phyloP scores from a whole-genome alignment of 1,140 invertebrate genomes.

The Trichogramma pretiosum region DNA sequence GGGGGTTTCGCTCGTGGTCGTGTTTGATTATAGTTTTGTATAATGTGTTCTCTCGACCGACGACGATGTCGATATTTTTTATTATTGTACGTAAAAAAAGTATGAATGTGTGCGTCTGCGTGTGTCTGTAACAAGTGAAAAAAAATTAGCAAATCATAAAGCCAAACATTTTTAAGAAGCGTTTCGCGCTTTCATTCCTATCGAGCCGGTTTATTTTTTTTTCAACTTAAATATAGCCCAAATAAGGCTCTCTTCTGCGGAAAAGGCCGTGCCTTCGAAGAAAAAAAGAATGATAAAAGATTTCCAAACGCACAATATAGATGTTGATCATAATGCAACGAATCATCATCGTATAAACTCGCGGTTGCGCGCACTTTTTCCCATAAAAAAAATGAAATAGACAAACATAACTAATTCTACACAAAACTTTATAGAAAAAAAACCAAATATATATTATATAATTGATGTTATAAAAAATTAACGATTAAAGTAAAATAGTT shows the following conservation, averaged over 20 bases:
- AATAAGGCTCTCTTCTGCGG: slow-evolving; percentile 15
- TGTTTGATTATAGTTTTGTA: neutral
- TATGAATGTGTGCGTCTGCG: too few species aligned
- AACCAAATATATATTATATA: neutral
- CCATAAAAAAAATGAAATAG: neutral
- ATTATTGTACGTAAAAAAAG: too few species aligned
- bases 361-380: neutral
- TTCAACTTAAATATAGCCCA: slow-evolving; percentile 8
- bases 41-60: too few species aligned
- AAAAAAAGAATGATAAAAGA: neutral
- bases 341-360: too few species aligned
- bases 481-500: neutral
- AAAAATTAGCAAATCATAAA: too few species aligned
- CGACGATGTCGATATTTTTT: too few species aligned
- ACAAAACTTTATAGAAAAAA: neutral
- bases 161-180: too few species aligned
- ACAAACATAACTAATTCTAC: neutral
- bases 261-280: slow-evolving; percentile 17
- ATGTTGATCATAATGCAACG: neutral
- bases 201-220: slow-evolving; percentile 17
- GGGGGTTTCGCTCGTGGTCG: neutral
- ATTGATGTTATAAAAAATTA: neutral
- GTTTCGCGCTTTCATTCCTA: slow-evolving; percentile 18
- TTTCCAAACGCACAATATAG: neutral
- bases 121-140: too few species aligned